These are phyloP conservation scores for Cephus pulcher DNA, from an alignment of 2,888 invertebrate genomes.

Conservation along the genomic window DNA sequence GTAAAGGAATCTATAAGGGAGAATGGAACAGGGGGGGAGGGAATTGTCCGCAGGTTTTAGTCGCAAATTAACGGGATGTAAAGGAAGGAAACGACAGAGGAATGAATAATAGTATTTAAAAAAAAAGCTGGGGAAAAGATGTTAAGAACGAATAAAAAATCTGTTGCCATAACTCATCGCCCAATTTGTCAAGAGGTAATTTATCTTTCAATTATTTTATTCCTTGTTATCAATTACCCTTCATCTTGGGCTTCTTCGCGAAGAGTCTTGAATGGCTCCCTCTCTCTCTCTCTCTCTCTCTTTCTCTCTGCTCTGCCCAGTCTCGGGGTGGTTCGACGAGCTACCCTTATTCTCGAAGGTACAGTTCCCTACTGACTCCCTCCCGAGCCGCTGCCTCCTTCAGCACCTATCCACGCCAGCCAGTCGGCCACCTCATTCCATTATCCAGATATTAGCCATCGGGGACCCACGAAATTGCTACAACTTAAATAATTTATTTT, in stretches of 20 bases:
- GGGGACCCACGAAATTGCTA: conserved; percentile 63
- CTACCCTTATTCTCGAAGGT: conserved; percentile 24
- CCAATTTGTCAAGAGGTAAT: conserved; percentile 48
- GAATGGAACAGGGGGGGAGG: no score
- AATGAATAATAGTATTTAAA: no score
- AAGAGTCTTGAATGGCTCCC: conserved; percentile 26
- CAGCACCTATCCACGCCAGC: not conserved
- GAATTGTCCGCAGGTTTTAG: no score
- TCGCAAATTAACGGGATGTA: not conserved
- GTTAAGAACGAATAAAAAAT: not conserved
- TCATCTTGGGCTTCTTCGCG: conserved; percentile 33
- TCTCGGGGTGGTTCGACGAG: conserved; percentile 22
- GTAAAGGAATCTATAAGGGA: no score
- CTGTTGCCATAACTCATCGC: conserved; percentile 33
- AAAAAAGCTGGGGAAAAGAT: no score
- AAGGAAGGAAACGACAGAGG: not conserved
- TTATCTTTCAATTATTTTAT: conserved; percentile 59
- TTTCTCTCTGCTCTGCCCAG: conserved; percentile 25
- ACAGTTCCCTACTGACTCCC: not conserved
- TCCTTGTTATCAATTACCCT: conserved; percentile 60
- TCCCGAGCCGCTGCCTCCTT: not conserved
- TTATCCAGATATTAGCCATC: conserved; percentile 65
- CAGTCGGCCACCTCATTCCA: conserved; percentile 50
- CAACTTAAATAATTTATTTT: conserved; percentile 65
- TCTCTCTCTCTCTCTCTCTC: conserved; percentile 27